Conservation (phyloP, 1,140 invertebrate species). For the Ditylenchus dipsaci region DNA sequence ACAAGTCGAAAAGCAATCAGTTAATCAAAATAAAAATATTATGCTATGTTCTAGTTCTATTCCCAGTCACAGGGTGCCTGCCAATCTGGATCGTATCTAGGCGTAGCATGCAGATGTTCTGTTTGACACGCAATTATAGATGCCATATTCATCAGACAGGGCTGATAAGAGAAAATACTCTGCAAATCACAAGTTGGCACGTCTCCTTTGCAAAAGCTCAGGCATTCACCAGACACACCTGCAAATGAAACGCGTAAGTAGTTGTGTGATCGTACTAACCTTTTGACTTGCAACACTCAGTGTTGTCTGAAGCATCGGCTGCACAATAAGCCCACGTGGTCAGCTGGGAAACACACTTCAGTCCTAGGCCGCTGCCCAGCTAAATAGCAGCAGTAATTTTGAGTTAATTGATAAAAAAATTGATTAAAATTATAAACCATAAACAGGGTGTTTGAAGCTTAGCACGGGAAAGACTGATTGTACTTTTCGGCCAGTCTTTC, state of each 20-base stretch:
- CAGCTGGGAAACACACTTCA: slow-evolving; percentile 53
- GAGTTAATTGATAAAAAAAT: slow-evolving; percentile 9
- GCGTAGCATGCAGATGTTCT: slow-evolving; percentile 36
- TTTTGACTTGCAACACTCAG: slow-evolving; percentile 48
- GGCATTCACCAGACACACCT: slow-evolving; percentile 48
- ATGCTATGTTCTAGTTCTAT: no score
- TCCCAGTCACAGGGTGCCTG: slow-evolving; percentile 52
- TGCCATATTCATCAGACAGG: slow-evolving; percentile 47
- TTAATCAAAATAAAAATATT: no score
- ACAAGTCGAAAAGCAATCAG: no score
- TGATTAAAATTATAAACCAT: neutral
- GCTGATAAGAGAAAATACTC: slow-evolving; percentile 52
- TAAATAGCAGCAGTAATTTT: slow-evolving; percentile 30
- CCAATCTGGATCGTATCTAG: slow-evolving; percentile 49
- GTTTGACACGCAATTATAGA: slow-evolving; percentile 48
- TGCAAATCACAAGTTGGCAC: slow-evolving; percentile 55
- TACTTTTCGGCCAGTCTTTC: no score
- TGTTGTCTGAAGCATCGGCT: slow-evolving; percentile 48
- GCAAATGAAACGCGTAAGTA: neutral
- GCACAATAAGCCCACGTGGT: slow-evolving; percentile 57
- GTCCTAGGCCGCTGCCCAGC: slow-evolving; percentile 45
- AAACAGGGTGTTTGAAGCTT: neutral
- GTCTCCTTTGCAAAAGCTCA: slow-evolving; percentile 54
- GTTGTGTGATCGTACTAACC: slow-evolving; percentile 18
- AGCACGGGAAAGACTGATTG: neutral